A percentile compares a stretch with the other conserved stretches of the same genome.
Evolutionary conservation across 2,797 vertebrate genomes (phyloP).

Genomic region (Alosa sapidissima): DNA sequence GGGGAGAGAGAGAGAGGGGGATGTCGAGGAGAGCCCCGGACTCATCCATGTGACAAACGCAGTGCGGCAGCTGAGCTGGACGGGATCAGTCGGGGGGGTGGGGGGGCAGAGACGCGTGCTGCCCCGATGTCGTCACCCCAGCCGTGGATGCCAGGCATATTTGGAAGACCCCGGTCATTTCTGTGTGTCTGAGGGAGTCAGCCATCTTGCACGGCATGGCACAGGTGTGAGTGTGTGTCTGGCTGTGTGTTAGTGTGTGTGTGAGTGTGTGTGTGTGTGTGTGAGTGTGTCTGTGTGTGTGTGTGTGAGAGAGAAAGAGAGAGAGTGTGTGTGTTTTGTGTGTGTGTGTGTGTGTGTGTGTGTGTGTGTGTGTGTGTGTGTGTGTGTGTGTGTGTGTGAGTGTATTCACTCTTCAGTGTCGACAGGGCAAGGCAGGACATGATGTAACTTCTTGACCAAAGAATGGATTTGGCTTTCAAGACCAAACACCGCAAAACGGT

Average conservation of each 20-base stretch:
- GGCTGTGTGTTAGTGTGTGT: neutral
- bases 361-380: no score
- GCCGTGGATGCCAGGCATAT: neutral
- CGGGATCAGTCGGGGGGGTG: neutral
- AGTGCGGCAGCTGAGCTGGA: neutral
- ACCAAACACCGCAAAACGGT: no score
- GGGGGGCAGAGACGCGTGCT: neutral
- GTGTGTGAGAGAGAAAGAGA: no score
- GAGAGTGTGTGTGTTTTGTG: neutral
- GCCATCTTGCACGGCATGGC: neutral
- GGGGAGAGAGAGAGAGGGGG: neutral
- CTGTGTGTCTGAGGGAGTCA: neutral
- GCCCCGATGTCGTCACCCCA: neutral
- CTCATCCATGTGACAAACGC: neutral
- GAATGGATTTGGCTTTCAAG: no score
- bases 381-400: constrained; percentile 6
- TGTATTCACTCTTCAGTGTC: neutral
- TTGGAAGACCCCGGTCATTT: neutral
- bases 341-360: neutral
- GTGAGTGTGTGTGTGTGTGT: neutral
- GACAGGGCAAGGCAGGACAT: no score
- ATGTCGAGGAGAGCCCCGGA: neutral
- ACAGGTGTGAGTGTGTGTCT: neutral
- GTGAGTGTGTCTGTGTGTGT: neutral
- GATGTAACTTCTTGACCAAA: no score